These are phyloP conservation scores for Campopleginae sp. DNA, from an alignment of 2,888 invertebrate species.

Conservation along the genomic window DNA sequence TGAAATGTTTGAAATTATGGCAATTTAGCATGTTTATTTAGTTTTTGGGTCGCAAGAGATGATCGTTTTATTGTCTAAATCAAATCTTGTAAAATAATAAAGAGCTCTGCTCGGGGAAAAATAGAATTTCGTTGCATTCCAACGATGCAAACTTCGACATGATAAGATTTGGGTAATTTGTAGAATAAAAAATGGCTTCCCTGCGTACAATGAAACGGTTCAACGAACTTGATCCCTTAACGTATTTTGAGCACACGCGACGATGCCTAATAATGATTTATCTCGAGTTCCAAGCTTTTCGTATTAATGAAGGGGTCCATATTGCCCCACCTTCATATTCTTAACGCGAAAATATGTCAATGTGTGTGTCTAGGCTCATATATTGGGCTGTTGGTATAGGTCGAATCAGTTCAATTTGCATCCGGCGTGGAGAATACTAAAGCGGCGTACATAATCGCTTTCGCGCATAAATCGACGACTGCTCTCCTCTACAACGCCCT, in stretches of 20 bases:
- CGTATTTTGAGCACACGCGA: not conserved
- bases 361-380: not conserved
- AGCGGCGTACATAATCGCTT: conserved; percentile 74
- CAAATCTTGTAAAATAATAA: no score
- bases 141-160: no score
- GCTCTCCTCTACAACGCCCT: conserved; percentile 38
- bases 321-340: conserved; percentile 1
- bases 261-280: not conserved
- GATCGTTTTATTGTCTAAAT: no score
- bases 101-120: no score
- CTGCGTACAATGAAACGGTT: not conserved
- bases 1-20: no score
- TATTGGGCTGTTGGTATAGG: conserved; percentile 43
- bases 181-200: no score
- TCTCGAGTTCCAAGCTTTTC: not conserved
- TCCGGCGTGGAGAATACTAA: conserved; percentile 73
- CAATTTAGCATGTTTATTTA: no score
- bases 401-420: conserved; percentile 71
- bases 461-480: conserved; percentile 69
- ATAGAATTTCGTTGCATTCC: no score
- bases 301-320: conserved; percentile 7
- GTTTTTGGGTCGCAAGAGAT: no score
- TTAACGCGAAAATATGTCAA: not conserved
- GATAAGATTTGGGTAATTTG: no score
- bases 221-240: not conserved